Evolutionary conservation across 2,888 invertebrate species (phyloP), one percentile per base, ranked within the genome.

Genomic region (Teleogryllus oceanicus): DNA sequence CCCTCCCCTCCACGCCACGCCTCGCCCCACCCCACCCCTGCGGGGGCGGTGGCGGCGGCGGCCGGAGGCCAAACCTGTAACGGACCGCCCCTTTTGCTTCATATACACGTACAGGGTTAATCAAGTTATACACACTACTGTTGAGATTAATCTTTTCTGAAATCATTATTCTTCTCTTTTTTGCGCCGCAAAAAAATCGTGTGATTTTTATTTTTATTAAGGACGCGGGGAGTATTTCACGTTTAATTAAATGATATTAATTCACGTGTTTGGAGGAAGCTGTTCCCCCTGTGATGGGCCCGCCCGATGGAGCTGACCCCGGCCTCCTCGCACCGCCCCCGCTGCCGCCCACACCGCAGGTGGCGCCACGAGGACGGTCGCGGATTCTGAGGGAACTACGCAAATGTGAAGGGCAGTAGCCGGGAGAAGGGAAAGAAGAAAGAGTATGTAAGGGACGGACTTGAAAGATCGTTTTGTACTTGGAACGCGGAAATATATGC

Each of bases 181-280:
- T 24, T 75, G 18, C 13, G 21, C 75, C 21, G 8, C 4, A 75
- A 75, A 75, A 75, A 75, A 75, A 75, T 75, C 75, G 75, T 24
- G 21, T 75, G 75, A 75, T 75, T 62, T 62, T 62, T 62, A 62
- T 62, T 62, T 62, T 62, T 62, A 62, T 62, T 62, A 62, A 62
- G 62, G 62, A 62, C 62, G 62, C 62, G 62, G 62, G 62, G 62
- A 62, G 62, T 62, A 62, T 62, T 62, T 62, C 62, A 62, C 16
- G 62, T 62, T 62, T 62, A 62, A 62, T 62, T 62, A 62, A 62
- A 62, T 62, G 62, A 62, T 62, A 62, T 62, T 62, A 62, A 62
- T 62, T 62, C 62, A 62, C 62, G 62, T 62, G 62, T 62, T 62
- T 62, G 62, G 62, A 62, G 62, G n/a, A 62, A 37, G 37, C 37